Evolutionary conservation across 30 jellyfish, hydroid and myxozoan genomes (phyloP), one percentile per base, ranked within the genome.

Genomic region (Sanderia malayensis): DNA sequence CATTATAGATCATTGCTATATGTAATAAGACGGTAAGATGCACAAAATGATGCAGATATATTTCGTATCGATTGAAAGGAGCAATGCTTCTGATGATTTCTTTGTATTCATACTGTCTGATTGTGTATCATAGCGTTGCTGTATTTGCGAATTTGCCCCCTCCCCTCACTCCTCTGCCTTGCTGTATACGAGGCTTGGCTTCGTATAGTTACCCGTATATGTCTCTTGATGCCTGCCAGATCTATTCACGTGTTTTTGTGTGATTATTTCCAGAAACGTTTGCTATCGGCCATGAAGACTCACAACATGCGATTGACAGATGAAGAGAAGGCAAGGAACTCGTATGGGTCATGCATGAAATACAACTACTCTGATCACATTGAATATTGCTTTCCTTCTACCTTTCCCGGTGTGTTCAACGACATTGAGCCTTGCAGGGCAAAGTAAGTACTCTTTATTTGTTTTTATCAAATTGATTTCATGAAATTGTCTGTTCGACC

Each of bases 361-460:
- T 90, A 83, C 86, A 71, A 53, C 9, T 90, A 44, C 41, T 93
- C 94, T n/a, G 34, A 57, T 28, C 79, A 70, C 17, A 20, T 71
- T 23, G 83, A 58, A 22, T 77, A 31, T 78, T 37, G 10, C 13
- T 84, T 66, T 60, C 84, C 92, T 0, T 83, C 98, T 6, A 65
- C 98, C 0, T 84, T 74, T 55, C 96, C 96, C 2, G 94, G 83
- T n/a, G 93, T 65, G 8, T 90, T 90, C 44, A 45, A 34, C n/a
- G 98, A 90, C 61, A 78, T 90, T 13, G 76, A 61, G 6, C 81
- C 34, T 4, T 90, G 98, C 86, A 71, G 64, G 71, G 98, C 94
- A 73, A 79, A 80, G 84, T 71, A 55, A 2, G 95, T 1, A 44
- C n/a, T n/a, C n/a, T n/a, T n/a, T n/a, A n/a, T n/a, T n/a, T n/a